Base-by-base conservation (phyloP, 1,140 invertebrate species). In the Anagrus nilaparvatae region DNA sequence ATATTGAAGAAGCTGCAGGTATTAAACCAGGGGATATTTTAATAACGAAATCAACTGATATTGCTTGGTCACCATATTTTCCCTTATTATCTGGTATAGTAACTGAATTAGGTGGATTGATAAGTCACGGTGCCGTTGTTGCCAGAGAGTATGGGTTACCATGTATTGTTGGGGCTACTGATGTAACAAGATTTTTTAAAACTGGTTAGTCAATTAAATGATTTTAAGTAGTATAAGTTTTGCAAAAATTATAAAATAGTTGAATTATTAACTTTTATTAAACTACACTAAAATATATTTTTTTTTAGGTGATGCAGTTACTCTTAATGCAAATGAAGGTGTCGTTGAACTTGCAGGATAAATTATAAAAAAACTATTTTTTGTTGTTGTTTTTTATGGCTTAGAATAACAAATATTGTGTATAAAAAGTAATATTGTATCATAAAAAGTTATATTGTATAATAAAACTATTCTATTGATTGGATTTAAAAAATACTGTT, bases 121-220 rank as follows among this genome's bases (percentile, higher is more conserved):
- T 91, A 45, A 89, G 85, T 28, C 87, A 92, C 54, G 87, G 86
- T 34, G 86, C 87, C 37, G 87, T 90, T 1, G 83, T 91, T n/a
- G 87, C 87, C 2, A 68, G 87, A 48, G 87, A 91, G 64, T 90
- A 87, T 60, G 85, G 86, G 0, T 55, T 91, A 17, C 87, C 87
- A 0, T 89, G 86, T 58, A 72, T 91, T 21, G 80, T 90, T 10
- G 84, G 82, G 10, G 80, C 79, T 2, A 60, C 71, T 30, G 64
- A 72, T 43, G 85, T 81, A 2, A 87, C 84, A 0, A 59, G 70
- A 44, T 48, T 72, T 4, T 83, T 90, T 47, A 67, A 70, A 50
- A 82, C 81, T 21, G 87, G 87, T 63, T 56, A 56, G 38, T 44
- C 10, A n/a, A n/a, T n/a, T 27, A 23, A 8, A 9, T 30, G 35